Evolutionary conservation across 1,140 invertebrate genomes (phyloP), one percentile per base, ranked within the genome.

Genomic region (Brachionus rotundiformis): DNA sequence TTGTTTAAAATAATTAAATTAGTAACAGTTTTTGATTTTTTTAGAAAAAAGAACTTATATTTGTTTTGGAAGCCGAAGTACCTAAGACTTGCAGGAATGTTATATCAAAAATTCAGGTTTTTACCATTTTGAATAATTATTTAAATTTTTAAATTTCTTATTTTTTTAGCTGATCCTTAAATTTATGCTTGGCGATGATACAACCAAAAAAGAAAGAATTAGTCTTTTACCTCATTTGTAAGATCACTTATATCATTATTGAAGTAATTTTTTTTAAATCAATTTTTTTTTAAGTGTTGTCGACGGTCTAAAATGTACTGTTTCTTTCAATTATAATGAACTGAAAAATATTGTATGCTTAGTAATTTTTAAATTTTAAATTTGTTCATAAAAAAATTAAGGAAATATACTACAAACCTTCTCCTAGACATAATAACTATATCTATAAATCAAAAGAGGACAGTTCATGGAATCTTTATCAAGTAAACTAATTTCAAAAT

Each of bases 401-500:
- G 76, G 76, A 79, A 31, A 79, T 79, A 11, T 59, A 33, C 10
- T 79, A 79, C 31, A 54, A 63, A 23, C 76, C 76, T 2, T 31
- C 31, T 2, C 47, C 47, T 1, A 54, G 47, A 39, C 76, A 79
- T 79, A 79, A 79, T 23, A 79, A 54, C 13, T 79, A 59, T 33
- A 59, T 79, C 6, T 79, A 79, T 41, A 79, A 79, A 54, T 79
- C 76, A 2, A 79, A 79, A 61, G 76, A 79, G 31, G 59, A 79
- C 3, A 63, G 10, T 25, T 39, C 47, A 23, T 79, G 76, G 76
- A 79, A 33, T 23, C 47, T 79, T 10, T 79, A 79, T 31, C 76
- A 79, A 59, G 76, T 79, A 31, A 61, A 54, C 19, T 4, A 68
- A 33, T 36, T 36, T 68, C 4, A 68, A 19, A 36, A 19, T 36